phyloP scores from a whole-genome alignment of 2,797 vertebrate species.

The Setipinna tenuifilis region DNA sequence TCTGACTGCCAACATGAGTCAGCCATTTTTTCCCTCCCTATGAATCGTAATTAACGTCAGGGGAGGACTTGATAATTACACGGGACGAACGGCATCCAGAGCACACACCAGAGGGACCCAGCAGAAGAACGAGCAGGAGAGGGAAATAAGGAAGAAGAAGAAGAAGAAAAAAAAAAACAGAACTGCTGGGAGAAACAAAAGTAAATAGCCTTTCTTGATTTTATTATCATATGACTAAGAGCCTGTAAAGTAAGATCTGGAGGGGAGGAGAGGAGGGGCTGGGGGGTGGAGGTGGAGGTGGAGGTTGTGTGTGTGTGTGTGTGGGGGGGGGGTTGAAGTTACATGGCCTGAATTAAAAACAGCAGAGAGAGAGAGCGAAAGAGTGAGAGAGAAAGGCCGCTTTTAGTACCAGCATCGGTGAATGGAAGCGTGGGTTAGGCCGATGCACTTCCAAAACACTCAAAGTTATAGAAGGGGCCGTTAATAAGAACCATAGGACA shows the following conservation, averaged over 20 bases:
- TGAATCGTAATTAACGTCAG: constrained; percentile 25
- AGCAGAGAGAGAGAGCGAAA: constrained; percentile 44
- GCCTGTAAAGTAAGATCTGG: constrained; percentile 18
- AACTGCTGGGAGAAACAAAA: constrained; percentile 64
- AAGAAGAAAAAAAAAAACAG: too few species aligned
- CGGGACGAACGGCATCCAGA: constrained; percentile 1
- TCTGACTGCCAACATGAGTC: constrained; percentile 18
- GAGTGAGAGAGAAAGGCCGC: too few species aligned
- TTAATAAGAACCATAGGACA: constrained; percentile 71
- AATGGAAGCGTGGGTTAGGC: constrained; percentile 10
- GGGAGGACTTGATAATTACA: constrained; percentile 19
- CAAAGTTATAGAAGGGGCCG: constrained; percentile 26
- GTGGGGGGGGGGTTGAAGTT: constrained; percentile 51
- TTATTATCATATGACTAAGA: constrained; percentile 66
- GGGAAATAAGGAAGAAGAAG: neutral
- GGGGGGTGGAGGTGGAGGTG: neutral
- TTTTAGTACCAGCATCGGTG: constrained; percentile 52
- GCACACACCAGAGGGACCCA: too few species aligned
- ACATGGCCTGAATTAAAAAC: constrained; percentile 65
- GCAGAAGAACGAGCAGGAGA: constrained; percentile 55
- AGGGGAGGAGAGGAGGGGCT: too few species aligned
- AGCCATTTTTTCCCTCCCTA: neutral
- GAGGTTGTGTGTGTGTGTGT: neutral
- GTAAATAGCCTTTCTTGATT: constrained; percentile 66
- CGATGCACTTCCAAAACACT: constrained; percentile 37